Evolutionary conservation across 2,888 invertebrate species (phyloP).

Genomic region (Diachrysia chrysitis): DNA sequence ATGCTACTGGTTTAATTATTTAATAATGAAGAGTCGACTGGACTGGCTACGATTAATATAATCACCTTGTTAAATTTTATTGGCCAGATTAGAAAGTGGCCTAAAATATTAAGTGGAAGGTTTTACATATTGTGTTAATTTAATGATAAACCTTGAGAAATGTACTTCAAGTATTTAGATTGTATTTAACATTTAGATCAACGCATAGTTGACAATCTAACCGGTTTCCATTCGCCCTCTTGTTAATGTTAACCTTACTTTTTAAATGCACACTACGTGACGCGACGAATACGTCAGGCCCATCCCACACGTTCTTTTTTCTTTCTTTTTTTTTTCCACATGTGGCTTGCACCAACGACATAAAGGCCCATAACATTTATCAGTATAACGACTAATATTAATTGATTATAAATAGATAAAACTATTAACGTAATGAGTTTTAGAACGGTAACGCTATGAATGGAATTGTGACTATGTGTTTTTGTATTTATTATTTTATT

Average conservation of each 20-base stretch:
- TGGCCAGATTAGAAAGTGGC: slow-evolving; percentile 32
- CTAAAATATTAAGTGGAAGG: background rate
- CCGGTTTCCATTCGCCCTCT: slow-evolving; percentile 56
- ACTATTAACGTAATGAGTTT: slow-evolving; percentile 4
- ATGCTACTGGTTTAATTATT: slow-evolving; percentile 20
- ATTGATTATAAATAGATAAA: background rate
- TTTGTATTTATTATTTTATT: background rate
- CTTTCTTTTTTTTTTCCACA: slow-evolving; percentile 33
- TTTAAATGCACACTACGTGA: slow-evolving; percentile 40
- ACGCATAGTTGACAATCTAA: slow-evolving; percentile 37
- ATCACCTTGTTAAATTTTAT: slow-evolving; percentile 27
- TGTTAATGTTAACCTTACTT: slow-evolving; percentile 57
- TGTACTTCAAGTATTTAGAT: slow-evolving; percentile 23
- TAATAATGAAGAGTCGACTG: background rate
- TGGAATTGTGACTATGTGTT: background rate
- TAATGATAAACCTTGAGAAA: slow-evolving; percentile 38
- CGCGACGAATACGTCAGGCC: slow-evolving; percentile 28
- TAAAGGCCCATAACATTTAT: background rate
- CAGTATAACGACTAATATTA: slow-evolving; percentile 1
- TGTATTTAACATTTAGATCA: slow-evolving; percentile 22
- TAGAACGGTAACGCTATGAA: background rate
- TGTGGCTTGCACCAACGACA: slow-evolving; percentile 16
- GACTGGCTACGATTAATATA: slow-evolving; percentile 14
- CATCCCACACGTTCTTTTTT: slow-evolving; percentile 23
- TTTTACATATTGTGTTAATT: slow-evolving; percentile 9